phyloP scores from a whole-genome alignment of 2,797 vertebrate genomes.

The Cyprinella venusta region DNA sequence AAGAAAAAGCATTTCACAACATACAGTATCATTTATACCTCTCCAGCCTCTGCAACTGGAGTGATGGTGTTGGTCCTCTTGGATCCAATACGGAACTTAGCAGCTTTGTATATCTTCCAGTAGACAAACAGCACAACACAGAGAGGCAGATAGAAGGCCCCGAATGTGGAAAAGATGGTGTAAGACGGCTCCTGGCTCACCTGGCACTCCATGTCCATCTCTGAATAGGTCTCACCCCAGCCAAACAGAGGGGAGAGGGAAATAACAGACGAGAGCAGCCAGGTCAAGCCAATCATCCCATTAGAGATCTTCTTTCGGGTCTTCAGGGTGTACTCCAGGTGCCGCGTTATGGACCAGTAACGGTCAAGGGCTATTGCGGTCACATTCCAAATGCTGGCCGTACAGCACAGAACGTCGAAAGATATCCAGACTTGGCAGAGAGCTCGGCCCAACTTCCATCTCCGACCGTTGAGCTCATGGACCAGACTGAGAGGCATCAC shows the following conservation, averaged over 20 bases:
- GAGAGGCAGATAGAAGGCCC: constrained; percentile 95
- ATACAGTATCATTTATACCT: constrained; percentile 70
- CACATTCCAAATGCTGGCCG: constrained; percentile 98
- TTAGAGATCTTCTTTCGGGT: constrained; percentile 90
- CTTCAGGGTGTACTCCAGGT: constrained; percentile 92
- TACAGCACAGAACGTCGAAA: constrained; percentile 96
- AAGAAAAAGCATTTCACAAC: neutral
- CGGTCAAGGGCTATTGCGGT: constrained; percentile 95
- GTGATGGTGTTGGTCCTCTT: constrained; percentile 88
- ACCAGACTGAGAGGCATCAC: constrained; percentile 97
- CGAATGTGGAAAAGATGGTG: constrained; percentile 95
- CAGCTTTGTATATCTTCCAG: constrained; percentile 96
- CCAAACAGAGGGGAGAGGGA: constrained; percentile 92
- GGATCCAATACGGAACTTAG: constrained; percentile 88
- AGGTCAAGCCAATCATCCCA: constrained; percentile 91
- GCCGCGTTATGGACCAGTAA: constrained; percentile 97
- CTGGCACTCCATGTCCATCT: constrained; percentile 86
- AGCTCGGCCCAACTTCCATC: constrained; percentile 88
- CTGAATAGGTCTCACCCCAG: constrained; percentile 93
- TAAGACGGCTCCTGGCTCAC: constrained; percentile 94
- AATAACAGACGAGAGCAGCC: constrained; percentile 91
- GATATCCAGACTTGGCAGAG: constrained; percentile 96
- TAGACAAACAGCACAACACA: constrained; percentile 95
- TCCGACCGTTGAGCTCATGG: constrained; percentile 86
- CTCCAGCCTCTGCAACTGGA: constrained; percentile 82